Evolutionary conservation across 2,888 invertebrate species (phyloP).

Genomic region (Augochlorella aurata): DNA sequence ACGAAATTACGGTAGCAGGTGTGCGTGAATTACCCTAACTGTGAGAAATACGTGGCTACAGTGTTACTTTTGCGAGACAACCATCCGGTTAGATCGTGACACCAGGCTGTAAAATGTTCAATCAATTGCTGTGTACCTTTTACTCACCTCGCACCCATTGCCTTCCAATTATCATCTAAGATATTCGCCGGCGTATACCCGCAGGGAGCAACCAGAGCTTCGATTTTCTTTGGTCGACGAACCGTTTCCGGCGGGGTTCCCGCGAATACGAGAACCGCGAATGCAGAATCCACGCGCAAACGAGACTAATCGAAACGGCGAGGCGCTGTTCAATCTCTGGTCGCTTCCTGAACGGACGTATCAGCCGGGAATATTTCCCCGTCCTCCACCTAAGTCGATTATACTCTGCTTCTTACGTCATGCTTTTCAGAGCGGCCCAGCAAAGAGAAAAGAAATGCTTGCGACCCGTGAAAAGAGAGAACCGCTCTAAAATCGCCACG

Average conservation of each 20-base stretch:
- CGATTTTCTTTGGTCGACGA: not conserved
- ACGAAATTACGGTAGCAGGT: slow-evolving; percentile 42
- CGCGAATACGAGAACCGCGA: not conserved
- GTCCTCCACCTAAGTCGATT: slow-evolving; percentile 21
- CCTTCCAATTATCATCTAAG: slow-evolving; percentile 34
- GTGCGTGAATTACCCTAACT: slow-evolving; percentile 56
- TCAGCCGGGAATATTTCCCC: slow-evolving; percentile 40
- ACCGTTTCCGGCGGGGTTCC: too few relatives aligned
- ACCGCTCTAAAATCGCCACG: not conserved
- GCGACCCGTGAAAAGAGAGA: not conserved
- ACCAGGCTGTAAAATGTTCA: slow-evolving; percentile 64
- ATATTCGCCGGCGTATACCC: slow-evolving; percentile 38
- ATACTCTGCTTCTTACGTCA: slow-evolving; percentile 39
- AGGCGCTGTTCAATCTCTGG: not conserved
- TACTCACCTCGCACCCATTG: slow-evolving; percentile 60
- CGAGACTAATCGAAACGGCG: not conserved
- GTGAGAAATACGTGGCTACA: slow-evolving; percentile 37
- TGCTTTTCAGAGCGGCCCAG: slow-evolving; percentile 20
- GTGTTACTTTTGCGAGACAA: slow-evolving; percentile 36
- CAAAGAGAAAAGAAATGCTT: slow-evolving; percentile 45
- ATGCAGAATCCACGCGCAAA: not conserved
- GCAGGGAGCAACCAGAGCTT: slow-evolving; percentile 46
- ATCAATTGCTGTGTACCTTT: slow-evolving; percentile 54
- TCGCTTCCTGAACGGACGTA: slow-evolving; percentile 46
- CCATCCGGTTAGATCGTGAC: slow-evolving; percentile 44